phyloP scores from a whole-genome alignment of 1,140 invertebrate species.

The Hyphantria cunea region DNA sequence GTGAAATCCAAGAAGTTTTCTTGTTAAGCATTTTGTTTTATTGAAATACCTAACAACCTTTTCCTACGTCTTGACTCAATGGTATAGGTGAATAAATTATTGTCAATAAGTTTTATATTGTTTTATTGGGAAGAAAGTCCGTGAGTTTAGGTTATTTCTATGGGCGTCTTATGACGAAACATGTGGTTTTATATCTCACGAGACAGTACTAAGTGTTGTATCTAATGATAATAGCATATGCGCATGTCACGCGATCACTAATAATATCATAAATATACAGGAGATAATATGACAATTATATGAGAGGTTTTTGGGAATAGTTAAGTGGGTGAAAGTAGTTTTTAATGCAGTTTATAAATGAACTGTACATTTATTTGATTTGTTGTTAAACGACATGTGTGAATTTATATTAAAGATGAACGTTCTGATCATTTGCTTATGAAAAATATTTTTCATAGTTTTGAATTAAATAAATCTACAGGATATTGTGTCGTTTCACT shows the following conservation, averaged over 20 bases:
- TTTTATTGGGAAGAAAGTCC: slow-evolving; percentile 71
- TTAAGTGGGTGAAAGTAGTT: slow-evolving; percentile 7
- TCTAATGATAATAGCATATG: slow-evolving; percentile 44
- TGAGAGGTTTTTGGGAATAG: slow-evolving; percentile 14
- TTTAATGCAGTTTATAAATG: slow-evolving; percentile 1
- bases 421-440: background rate
- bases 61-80: background rate
- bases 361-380: background rate
- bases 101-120: slow-evolving; percentile 74
- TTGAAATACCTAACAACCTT: background rate
- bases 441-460: too few relatives aligned
- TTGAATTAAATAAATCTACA: too few relatives aligned
- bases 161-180: slow-evolving; percentile 54
- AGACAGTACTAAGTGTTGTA: slow-evolving; percentile 45
- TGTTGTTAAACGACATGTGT: background rate
- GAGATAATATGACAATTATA: slow-evolving; percentile 30
- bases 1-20: too few relatives aligned
- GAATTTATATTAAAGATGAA: background rate
- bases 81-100: slow-evolving; percentile 66
- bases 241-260: slow-evolving; percentile 36
- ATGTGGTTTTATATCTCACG: slow-evolving; percentile 51
- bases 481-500: too few relatives aligned
- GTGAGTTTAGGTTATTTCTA: slow-evolving; percentile 59
- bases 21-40: background rate
- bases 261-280: slow-evolving; percentile 35